Percentiles rank a stretch among this genome's conserved stretches.
Conservation (phyloP, 2,797 vertebrate genomes). For the Sebastiscus tertius region DNA sequence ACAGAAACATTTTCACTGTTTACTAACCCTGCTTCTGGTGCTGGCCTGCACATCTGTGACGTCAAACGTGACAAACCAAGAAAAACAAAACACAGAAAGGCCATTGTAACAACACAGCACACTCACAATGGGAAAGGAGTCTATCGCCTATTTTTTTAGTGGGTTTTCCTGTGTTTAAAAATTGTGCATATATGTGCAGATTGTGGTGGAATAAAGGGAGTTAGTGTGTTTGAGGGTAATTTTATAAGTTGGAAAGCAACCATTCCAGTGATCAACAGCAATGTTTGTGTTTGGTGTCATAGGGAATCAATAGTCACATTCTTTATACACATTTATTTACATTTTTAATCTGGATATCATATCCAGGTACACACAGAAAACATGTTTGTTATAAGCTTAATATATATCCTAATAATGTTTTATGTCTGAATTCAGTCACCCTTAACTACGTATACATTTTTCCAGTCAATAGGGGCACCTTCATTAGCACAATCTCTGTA, state of each 20-base stretch:
- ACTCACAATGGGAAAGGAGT: too few relatives aligned
- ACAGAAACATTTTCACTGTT: too few relatives aligned
- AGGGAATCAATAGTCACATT: not conserved
- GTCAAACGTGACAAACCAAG: too few relatives aligned
- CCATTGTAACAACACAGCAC: too few relatives aligned
- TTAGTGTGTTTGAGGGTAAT: not conserved
- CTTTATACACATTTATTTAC: not conserved
- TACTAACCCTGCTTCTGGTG: too few relatives aligned
- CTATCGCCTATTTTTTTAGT: too few relatives aligned
- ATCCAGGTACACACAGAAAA: not conserved
- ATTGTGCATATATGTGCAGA: too few relatives aligned
- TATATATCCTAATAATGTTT: not conserved
- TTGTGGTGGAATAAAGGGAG: too few relatives aligned
- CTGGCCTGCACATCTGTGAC: too few relatives aligned
- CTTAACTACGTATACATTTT: not conserved
- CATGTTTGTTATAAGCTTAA: not conserved
- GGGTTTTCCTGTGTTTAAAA: too few relatives aligned
- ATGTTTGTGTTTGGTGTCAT: not conserved
- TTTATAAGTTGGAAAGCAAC: not conserved
- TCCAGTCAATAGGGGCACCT: not conserved
- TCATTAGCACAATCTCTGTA: not conserved
- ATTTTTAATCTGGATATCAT: not conserved
- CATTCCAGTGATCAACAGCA: not conserved
- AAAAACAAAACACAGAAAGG: too few relatives aligned
- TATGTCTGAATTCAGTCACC: not conserved